Evolutionary conservation across 2,797 vertebrate species (phyloP).

Genomic region (Oophaga sylvatica): DNA sequence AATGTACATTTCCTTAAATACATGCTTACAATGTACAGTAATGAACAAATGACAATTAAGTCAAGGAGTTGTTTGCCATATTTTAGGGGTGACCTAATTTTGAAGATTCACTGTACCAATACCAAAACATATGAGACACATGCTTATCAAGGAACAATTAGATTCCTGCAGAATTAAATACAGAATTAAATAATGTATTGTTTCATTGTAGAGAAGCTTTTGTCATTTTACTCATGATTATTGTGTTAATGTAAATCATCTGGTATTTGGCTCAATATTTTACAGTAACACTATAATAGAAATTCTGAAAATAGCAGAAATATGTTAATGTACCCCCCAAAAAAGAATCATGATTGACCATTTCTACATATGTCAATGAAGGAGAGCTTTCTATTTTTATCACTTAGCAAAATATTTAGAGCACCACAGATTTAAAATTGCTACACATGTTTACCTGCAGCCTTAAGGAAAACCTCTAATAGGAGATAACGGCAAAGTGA

Average conservation of each 20-base stretch:
- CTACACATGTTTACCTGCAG: background rate
- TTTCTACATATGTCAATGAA: background rate
- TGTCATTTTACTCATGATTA: background rate
- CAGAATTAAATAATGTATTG: background rate
- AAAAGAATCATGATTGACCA: background rate
- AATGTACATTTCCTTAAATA: slow-evolving; percentile 33
- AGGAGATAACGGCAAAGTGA: background rate
- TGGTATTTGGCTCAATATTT: background rate
- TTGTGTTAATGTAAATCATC: background rate
- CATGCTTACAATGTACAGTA: background rate
- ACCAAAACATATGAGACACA: background rate
- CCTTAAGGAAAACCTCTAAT: background rate
- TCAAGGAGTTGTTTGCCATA: background rate
- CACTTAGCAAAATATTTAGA: background rate
- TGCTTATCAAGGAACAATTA: background rate
- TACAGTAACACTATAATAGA: background rate
- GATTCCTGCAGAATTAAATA: background rate
- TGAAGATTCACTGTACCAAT: background rate
- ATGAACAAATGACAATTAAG: background rate
- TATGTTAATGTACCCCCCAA: background rate
- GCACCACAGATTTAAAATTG: background rate
- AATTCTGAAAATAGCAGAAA: background rate
- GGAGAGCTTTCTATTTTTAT: background rate
- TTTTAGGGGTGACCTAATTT: background rate
- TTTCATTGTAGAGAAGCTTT: background rate